phyloP scores from a whole-genome alignment of 53 echinoderm and acorn worm genomes.

The Henricia sp. region DNA sequence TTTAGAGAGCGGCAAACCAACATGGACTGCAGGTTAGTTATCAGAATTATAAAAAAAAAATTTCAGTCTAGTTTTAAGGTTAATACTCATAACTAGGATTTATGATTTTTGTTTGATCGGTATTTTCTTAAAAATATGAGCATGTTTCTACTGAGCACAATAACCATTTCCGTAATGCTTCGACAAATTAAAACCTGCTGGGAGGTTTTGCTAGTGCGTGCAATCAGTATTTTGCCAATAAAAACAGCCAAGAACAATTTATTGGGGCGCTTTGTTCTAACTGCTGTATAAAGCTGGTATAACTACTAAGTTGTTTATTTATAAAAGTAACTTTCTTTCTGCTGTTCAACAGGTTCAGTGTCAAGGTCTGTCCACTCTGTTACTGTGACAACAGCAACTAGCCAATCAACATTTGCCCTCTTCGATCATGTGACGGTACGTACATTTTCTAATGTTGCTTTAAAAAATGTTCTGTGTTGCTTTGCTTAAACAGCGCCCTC shows the following conservation, averaged over 20 bases:
- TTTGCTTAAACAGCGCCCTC: no score
- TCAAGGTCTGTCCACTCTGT: slow-evolving; percentile 59
- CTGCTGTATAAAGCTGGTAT: no score
- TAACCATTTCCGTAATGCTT: not conserved
- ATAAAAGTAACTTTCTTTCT: not conserved
- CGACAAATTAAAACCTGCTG: not conserved
- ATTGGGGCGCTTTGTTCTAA: no score
- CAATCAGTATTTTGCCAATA: no score
- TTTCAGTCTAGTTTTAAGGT: not conserved
- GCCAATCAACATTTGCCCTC: slow-evolving; percentile 59
- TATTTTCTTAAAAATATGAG: no score
- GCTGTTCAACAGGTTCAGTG: slow-evolving; percentile 67
- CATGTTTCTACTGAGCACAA: no score
- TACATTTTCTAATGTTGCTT: not conserved
- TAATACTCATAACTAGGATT: not conserved
- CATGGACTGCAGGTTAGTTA: slow-evolving; percentile 80
- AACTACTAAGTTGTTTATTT: no score
- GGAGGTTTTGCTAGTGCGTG: no score
- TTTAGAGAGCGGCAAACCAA: slow-evolving; percentile 32
- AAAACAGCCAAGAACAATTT: not conserved
- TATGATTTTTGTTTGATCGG: no score
- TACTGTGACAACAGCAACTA: slow-evolving; percentile 57
- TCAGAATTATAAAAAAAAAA: not conserved
- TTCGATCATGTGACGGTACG: slow-evolving; percentile 94
- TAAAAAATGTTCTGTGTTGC: no score